Evolutionary conservation across 30 jellyfish, hydroid and myxozoan species (phyloP), one percentile per base, ranked within the genome.

Genomic region (Aurelia aurita): DNA sequence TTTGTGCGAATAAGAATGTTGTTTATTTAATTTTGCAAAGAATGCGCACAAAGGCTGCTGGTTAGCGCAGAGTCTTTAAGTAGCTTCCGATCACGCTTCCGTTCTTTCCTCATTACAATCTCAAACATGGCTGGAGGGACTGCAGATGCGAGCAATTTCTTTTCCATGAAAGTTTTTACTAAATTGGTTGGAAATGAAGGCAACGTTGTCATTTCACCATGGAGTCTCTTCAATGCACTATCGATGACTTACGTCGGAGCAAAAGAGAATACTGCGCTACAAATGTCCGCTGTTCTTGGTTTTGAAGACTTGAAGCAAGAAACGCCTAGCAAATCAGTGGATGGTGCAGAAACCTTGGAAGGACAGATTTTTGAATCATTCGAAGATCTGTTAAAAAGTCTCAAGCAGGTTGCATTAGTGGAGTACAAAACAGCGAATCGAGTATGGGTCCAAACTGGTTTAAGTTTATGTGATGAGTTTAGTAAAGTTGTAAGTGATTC

Each of bases 131-230:
- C 51, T 39, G 51, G 9, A 39, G 9, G 15, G 51, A 39, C 51
- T 6, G 51, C 51, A 39, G 75, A 35, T 3, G 69, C 86, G 16
- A 74, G 27, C 12, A 74, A 51, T 74, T 39, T 18, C 32, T 77
- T 77, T 57, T 9, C 88, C 23, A 19, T 44, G 62, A 66, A 57
- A 22, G n/a, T 57, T 45, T 77, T 21, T 59, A 2, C 5, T 53
- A 57, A 31, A 23, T 23, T 77, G 22, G 19, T 54, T 28, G 19
- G 47, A 26, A 82, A 58, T 25, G 61, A 44, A n/a, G 72, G 65
- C 35, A 85, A 85, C 54, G 55, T 85, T 11, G 29, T 85, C 34
- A 73, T 75, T 58, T 87, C 96, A 26, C 96, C 96, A 12, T 69
- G 58, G 66, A 87, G 96, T 46, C 57, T 87, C 14, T 69, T 27